Base-by-base conservation (phyloP, 2,888 invertebrate genomes). In the Pollenia angustigena region DNA sequence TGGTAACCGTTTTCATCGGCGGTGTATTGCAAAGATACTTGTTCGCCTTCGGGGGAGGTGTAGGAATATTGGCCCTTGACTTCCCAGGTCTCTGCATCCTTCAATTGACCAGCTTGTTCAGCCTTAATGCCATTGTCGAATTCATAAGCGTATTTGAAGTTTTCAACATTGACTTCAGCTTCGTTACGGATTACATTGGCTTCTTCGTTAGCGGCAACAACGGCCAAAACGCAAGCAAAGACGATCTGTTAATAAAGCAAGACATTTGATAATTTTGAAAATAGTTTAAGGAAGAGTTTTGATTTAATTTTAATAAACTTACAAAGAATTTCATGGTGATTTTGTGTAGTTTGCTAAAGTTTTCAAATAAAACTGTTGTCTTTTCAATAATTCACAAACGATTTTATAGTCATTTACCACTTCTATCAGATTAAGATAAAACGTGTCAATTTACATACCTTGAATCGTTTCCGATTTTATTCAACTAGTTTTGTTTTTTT, bases 1-100 rank as follows among this genome's bases (percentile, higher is more conserved):
- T 40, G 83, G 68, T 78, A 91, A n/a, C 92, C 92, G 56, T 91
- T 90, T n/a, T 72, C 90, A 76, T 92, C 78, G 56, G 92, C 92
- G 0, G 83, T 0, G 23, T 91, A 92, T 11, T 32, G 4, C 32
- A 32, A 32, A 32, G 80, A 4, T 14, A 91, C 80, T 0, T 6
- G 0, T 54, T 85, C 89, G 9, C 92, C 92, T 60, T 92, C 92
- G 52, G 92, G 92, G n/a, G 92, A 90, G 0, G 1, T 85, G 48
- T 58, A 85, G 0, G n/a, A n/a, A 0, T 88, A 76, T 0, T 44
- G 0, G 1, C 92, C 92, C 0, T 32, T 4, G 4, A 91, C 92
- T 0, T 0, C 0, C 91, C 88, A 91, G 3, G 16, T 76, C 0
- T 90, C 89, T n/a, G 62, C 66, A 54, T 69, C 88, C 0, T 88